Percentiles rank a stretch among this genome's conserved stretches.
phyloP scores from a whole-genome alignment of 2,797 vertebrate species.

The Sitta carolinensis region DNA sequence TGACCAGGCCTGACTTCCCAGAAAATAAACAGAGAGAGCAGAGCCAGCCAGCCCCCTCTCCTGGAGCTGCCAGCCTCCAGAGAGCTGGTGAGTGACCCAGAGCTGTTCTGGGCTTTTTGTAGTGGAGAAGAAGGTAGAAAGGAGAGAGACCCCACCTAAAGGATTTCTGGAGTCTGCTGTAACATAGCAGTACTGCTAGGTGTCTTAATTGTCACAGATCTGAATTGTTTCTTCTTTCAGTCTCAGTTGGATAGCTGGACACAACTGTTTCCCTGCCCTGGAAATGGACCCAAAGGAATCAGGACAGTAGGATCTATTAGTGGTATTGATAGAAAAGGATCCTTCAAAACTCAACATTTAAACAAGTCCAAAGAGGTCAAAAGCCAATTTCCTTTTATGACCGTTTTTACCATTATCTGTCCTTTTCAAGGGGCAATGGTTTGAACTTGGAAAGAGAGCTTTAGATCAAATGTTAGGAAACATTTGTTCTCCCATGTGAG shows the following conservation, averaged over 20 bases:
- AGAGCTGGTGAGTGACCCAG: not conserved
- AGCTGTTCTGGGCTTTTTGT: not conserved
- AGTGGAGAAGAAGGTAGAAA: not conserved
- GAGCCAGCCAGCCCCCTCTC: not conserved
- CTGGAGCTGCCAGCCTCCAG: not conserved
- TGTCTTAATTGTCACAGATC: not conserved
- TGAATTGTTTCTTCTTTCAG: not conserved
- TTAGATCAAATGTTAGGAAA: not conserved
- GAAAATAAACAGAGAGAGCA: conserved; percentile 28
- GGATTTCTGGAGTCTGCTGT: not conserved
- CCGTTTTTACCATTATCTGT: not conserved
- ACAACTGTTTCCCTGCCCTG: not conserved
- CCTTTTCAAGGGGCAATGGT: not conserved
- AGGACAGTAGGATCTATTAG: not conserved
- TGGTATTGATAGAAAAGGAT: not conserved
- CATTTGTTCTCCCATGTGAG: not conserved
- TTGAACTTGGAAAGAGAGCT: not conserved
- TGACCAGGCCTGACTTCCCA: conserved; percentile 58
- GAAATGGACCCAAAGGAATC: not conserved
- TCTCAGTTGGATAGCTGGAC: not conserved
- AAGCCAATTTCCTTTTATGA: not conserved
- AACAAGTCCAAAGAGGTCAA: not conserved
- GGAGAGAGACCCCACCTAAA: not conserved
- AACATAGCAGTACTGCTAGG: not conserved
- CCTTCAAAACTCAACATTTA: not conserved